Percentiles rank a stretch among this genome's conserved stretches.
These are phyloP conservation scores for Catamblyrhynchus diadema DNA, from an alignment of 2,797 vertebrate genomes.

Conservation along the genomic window DNA sequence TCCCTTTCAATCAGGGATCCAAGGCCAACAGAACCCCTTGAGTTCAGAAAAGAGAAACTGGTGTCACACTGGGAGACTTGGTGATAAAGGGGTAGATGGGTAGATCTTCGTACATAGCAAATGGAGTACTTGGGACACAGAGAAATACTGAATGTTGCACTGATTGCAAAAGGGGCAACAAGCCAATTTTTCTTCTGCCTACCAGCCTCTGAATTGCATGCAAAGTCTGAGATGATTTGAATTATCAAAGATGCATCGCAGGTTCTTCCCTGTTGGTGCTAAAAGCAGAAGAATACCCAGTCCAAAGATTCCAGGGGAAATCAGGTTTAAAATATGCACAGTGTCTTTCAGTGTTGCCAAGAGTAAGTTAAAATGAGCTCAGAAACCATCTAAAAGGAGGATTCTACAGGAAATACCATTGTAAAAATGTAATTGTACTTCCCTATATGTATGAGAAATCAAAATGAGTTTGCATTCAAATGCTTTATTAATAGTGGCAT, in stretches of 20 bases:
- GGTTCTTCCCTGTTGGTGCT: background rate
- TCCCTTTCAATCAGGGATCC: background rate
- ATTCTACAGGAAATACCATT: background rate
- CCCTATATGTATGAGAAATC: background rate
- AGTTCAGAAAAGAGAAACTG: background rate
- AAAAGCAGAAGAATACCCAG: background rate
- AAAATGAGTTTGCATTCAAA: background rate
- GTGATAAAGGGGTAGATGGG: background rate
- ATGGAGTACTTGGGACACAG: fast-evolving
- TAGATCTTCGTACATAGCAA: fast-evolving
- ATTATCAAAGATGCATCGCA: background rate
- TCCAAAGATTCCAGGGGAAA: background rate
- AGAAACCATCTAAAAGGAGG: background rate
- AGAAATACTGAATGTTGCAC: background rate
- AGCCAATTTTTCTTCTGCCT: background rate
- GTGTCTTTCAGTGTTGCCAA: background rate
- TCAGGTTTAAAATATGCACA: background rate
- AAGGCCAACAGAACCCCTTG: background rate
- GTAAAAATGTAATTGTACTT: background rate
- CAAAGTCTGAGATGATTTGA: background rate
- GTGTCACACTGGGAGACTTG: background rate
- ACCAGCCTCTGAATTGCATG: background rate
- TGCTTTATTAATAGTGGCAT: background rate
- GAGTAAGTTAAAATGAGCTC: background rate
- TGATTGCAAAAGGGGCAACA: background rate